Evolutionary conservation across 2,113 vertebrate species (phyloP).

Genomic region (Erythrolamprus reginae): DNA sequence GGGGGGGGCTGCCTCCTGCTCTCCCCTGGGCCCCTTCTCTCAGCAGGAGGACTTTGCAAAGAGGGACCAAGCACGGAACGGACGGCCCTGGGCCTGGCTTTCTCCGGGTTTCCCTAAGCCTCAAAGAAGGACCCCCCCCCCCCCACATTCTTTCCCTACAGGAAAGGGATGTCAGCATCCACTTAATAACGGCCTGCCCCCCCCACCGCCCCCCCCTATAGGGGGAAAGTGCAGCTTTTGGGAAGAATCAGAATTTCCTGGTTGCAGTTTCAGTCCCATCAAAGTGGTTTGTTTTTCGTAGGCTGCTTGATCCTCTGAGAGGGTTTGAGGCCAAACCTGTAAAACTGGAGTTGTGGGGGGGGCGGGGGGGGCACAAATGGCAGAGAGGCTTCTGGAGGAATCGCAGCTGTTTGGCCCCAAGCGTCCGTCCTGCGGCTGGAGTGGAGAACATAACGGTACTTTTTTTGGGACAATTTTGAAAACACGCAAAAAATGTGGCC

Average conservation of each 20-base stretch:
- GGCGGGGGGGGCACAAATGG: slow-evolving; percentile 62
- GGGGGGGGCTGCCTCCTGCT: neutral
- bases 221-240: slow-evolving; percentile 58
- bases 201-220: neutral
- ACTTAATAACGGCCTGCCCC: slow-evolving; percentile 56
- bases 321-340: slow-evolving; percentile 40
- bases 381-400: slow-evolving; percentile 62
- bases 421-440: slow-evolving; percentile 64
- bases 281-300: slow-evolving; percentile 64
- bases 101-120: slow-evolving; percentile 55
- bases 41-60: neutral
- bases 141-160: no score
- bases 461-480: slow-evolving; percentile 49
- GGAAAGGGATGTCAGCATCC: slow-evolving; percentile 65
- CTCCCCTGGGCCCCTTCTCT: neutral
- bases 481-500: slow-evolving; percentile 58
- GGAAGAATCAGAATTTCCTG: slow-evolving; percentile 59
- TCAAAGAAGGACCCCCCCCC: slow-evolving; percentile 30
- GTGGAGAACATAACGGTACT: slow-evolving; percentile 65
- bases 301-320: slow-evolving; percentile 59
- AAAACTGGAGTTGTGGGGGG: slow-evolving; percentile 40
- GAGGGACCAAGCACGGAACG: no score
- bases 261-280: slow-evolving; percentile 56
- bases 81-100: slow-evolving; percentile 41
- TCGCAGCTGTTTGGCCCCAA: slow-evolving; percentile 80